Percentiles rank a stretch among this genome's conserved stretches.
Evolutionary conservation across 2,888 invertebrate genomes (phyloP).

Genomic region (Odiellus spinosus): DNA sequence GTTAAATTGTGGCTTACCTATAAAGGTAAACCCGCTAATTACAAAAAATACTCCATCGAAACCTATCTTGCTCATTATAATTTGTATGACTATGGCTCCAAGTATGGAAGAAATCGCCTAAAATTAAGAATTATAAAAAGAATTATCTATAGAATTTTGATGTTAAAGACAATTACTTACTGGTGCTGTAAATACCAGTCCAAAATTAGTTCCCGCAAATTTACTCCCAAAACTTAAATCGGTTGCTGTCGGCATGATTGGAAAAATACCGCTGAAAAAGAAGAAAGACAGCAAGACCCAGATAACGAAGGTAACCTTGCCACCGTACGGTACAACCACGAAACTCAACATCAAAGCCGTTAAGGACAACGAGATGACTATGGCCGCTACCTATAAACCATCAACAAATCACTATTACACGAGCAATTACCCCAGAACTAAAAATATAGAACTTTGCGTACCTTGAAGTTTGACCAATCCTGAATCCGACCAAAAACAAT

Average conservation of each 20-base stretch:
- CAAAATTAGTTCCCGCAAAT: slow-evolving; percentile 27
- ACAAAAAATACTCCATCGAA: slow-evolving; percentile 26
- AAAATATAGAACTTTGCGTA: neutral
- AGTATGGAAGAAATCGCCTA: slow-evolving; percentile 21
- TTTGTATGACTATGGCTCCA: slow-evolving; percentile 22
- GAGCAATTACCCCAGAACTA: neutral
- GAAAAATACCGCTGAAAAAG: slow-evolving; percentile 27
- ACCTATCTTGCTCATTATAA: slow-evolving; percentile 22
- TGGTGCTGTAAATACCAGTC: slow-evolving; percentile 26
- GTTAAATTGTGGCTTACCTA: neutral
- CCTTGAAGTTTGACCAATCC: slow-evolving; percentile 30
- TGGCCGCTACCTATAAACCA: neutral
- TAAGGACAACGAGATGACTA: slow-evolving; percentile 4
- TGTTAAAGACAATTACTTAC: slow-evolving; percentile 21
- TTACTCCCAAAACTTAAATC: slow-evolving; percentile 28
- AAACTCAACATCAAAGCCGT: slow-evolving; percentile 21
- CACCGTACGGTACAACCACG: slow-evolving; percentile 17
- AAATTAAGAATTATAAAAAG: no score
- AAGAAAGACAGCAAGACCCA: slow-evolving; percentile 28
- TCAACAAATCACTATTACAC: neutral
- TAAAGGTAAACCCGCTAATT: slow-evolving; percentile 13
- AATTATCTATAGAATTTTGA: no score
- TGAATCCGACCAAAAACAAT: slow-evolving; percentile 34
- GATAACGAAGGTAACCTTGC: slow-evolving; percentile 22
- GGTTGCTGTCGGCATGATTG: slow-evolving; percentile 28